Percentiles rank a stretch among this genome's conserved stretches.
Conservation (phyloP, 2,888 invertebrate genomes). For the Drosophila phalerata region DNA sequence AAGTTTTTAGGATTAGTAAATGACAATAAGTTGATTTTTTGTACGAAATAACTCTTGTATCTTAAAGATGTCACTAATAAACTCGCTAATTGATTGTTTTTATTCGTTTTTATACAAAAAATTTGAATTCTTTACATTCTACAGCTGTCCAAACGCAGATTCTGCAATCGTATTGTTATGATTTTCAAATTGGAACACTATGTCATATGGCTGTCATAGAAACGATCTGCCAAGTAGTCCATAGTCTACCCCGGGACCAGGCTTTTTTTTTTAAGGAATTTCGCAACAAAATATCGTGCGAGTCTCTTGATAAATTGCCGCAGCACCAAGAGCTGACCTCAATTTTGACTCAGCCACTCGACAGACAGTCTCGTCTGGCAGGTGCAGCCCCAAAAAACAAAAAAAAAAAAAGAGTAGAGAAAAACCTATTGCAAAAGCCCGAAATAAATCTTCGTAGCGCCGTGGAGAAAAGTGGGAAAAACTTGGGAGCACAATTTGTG, state of each 20-base stretch:
- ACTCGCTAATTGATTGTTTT: constrained; percentile 6
- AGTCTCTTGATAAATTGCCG: constrained; percentile 63
- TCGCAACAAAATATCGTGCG: constrained; percentile 67
- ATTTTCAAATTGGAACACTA: constrained; percentile 14
- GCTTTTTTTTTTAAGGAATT: constrained; percentile 44
- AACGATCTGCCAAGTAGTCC: constrained; percentile 17
- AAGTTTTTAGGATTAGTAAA: not conserved
- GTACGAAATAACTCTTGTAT: not conserved
- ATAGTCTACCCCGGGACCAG: constrained; percentile 15
- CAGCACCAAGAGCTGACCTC: constrained; percentile 57
- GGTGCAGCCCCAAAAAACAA: constrained; percentile 42
- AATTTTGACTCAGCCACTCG: constrained; percentile 42
- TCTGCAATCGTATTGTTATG: not conserved
- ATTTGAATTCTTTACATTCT: constrained; percentile 2
- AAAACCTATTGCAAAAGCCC: constrained; percentile 66
- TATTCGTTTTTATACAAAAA: not conserved
- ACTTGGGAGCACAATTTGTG: constrained; percentile 30
- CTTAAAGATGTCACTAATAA: not conserved
- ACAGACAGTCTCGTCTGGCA: constrained; percentile 38
- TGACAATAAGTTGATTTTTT: not conserved
- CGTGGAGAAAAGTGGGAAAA: constrained; percentile 24
- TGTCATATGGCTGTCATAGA: constrained; percentile 13
- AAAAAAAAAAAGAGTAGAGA: constrained; percentile 4
- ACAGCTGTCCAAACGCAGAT: constrained; percentile 9
- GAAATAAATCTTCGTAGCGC: constrained; percentile 69